Evolutionary conservation across 1,140 invertebrate genomes (phyloP).

Genomic region (Laodelphax striatellus): DNA sequence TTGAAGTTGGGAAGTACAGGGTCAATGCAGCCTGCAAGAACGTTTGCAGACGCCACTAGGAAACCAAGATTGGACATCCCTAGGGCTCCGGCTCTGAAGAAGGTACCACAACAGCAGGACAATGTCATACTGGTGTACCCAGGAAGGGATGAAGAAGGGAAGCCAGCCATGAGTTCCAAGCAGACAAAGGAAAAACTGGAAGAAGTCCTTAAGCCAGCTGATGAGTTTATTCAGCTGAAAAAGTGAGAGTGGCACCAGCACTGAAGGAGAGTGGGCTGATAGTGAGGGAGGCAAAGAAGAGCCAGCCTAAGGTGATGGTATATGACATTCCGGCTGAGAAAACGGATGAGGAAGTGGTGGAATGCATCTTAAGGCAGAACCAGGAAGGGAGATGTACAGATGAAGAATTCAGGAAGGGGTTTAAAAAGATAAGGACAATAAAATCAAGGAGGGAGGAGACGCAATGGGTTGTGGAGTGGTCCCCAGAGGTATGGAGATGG

Average conservation of each 20-base stretch:
- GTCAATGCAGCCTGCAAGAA: no score
- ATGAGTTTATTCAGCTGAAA: not conserved
- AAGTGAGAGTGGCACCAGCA: not conserved
- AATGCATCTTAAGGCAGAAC: no score
- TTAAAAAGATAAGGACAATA: not conserved
- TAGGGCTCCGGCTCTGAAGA: no score
- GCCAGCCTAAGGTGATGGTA: not conserved
- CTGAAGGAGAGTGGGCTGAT: not conserved
- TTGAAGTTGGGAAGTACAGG: no score
- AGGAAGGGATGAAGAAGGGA: not conserved
- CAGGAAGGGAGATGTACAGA: no score
- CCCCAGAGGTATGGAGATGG: not conserved
- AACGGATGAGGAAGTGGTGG: not conserved
- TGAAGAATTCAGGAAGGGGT: no score
- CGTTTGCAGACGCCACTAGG: no score
- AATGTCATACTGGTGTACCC: constrained; percentile 1
- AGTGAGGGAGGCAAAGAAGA: not conserved
- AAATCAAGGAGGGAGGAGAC: not conserved
- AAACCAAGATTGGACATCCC: no score
- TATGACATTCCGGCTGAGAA: not conserved
- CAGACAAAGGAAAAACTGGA: not conserved
- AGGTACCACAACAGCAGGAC: no score
- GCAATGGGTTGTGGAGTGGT: constrained; percentile 1
- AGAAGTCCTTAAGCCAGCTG: not conserved
- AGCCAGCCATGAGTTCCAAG: no score